Percentiles rank a stretch among this genome's conserved stretches.
These are phyloP conservation scores for Lordiphosa mommai DNA, from an alignment of 1,140 invertebrate genomes.

Conservation along the genomic window DNA sequence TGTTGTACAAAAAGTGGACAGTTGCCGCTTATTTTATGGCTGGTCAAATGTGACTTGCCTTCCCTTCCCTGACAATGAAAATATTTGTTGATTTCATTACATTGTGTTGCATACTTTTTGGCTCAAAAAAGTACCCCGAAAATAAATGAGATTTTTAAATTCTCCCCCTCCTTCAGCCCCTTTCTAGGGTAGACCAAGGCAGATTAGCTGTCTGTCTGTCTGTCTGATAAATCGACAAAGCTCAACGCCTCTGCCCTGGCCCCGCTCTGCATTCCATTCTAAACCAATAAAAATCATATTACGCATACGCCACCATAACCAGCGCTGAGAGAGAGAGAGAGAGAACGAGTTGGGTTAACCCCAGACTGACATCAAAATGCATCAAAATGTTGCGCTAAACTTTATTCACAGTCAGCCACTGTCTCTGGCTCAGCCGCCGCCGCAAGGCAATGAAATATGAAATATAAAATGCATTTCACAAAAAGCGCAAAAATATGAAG, in stretches of 20 bases:
- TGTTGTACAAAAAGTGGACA: conserved; percentile 28
- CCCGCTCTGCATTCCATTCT: conserved; percentile 40
- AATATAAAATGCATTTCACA: conserved; percentile 52
- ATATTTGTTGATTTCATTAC: conserved; percentile 48
- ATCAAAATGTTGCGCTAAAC: conserved; percentile 71
- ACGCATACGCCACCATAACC: conserved; percentile 52
- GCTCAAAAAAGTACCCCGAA: conserved; percentile 1
- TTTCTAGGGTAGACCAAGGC: neutral
- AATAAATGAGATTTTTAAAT: neutral
- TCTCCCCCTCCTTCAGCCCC: too few species aligned
- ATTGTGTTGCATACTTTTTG: conserved; percentile 12
- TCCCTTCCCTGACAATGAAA: conserved; percentile 13
- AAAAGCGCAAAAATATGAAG: conserved; percentile 27
- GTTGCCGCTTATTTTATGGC: conserved; percentile 38
- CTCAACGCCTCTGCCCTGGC: neutral
- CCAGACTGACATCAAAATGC: conserved; percentile 54
- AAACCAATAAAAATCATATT: conserved; percentile 73
- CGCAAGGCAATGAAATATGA: conserved; percentile 52
- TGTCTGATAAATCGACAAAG: neutral
- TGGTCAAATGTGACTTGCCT: neutral
- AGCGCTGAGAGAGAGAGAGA: neutral
- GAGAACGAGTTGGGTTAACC: neutral
- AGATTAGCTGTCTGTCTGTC: neutral
- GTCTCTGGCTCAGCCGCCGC: conserved; percentile 16
- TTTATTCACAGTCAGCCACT: conserved; percentile 49